Conservation (phyloP, 2,113 vertebrate species). For the Glareola pratincola region DNA sequence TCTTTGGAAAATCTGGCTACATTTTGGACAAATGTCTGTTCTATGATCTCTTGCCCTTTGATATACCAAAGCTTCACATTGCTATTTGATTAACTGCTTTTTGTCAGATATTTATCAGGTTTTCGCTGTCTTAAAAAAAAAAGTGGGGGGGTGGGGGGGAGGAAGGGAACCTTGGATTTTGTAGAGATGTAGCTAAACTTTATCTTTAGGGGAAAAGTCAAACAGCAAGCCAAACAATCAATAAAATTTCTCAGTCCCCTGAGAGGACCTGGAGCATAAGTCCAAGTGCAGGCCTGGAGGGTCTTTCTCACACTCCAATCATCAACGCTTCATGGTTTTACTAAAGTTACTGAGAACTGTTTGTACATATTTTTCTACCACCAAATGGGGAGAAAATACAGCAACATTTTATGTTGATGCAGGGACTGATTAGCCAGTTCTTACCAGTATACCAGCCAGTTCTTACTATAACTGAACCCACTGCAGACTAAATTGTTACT, state of each 20-base stretch:
- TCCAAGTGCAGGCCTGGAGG: background rate
- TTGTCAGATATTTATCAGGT: constrained; percentile 16
- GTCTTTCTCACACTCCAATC: accelerated
- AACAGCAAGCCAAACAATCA: background rate
- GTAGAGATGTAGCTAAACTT: background rate
- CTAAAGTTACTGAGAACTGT: background rate
- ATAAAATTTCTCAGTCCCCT: background rate
- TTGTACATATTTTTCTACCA: background rate
- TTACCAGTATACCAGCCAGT: background rate
- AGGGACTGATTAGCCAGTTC: background rate
- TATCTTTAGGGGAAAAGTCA: background rate
- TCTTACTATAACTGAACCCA: background rate
- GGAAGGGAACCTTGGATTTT: background rate
- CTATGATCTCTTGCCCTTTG: constrained; percentile 33
- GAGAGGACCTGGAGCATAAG: background rate
- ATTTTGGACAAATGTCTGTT: constrained; percentile 31
- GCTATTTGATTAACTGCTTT: constrained; percentile 8
- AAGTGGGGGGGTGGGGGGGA: background rate
- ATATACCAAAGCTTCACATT: constrained; percentile 2
- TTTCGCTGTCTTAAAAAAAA: background rate
- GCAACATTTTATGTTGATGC: background rate
- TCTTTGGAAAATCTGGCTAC: constrained; percentile 34
- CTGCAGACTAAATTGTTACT: background rate
- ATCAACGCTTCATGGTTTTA: background rate
- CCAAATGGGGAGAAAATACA: background rate